phyloP scores from a whole-genome alignment of 1,140 invertebrate species.

The Cotesia chilonis region DNA sequence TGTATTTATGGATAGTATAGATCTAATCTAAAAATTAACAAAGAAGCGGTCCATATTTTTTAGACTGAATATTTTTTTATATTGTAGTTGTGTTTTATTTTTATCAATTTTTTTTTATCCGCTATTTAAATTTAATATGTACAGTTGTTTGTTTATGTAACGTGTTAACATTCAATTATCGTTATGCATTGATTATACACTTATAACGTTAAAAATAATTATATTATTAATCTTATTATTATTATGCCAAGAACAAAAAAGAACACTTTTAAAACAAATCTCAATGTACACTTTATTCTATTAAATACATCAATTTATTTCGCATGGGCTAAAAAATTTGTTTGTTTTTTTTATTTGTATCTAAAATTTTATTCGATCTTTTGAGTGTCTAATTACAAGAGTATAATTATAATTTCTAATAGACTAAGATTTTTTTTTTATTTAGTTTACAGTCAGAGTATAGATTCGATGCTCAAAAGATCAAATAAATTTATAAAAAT shows the following conservation, averaged over 20 bases:
- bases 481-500: too few relatives aligned
- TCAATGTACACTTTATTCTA: conserved; percentile 8
- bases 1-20: background rate
- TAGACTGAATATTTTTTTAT: conserved; percentile 23
- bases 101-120: conserved; percentile 4
- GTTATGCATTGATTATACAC: background rate
- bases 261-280: background rate
- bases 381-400: too few relatives aligned
- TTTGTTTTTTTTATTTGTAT: conserved; percentile 2
- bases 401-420: too few relatives aligned
- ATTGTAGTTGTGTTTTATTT: conserved; percentile 9
- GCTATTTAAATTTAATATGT: conserved; percentile 13
- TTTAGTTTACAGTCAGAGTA: too few relatives aligned
- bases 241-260: conserved; percentile 1
- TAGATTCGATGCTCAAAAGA: too few relatives aligned
- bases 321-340: background rate
- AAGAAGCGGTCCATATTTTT: conserved; percentile 7
- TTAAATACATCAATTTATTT: conserved; percentile 18
- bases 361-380: too few relatives aligned
- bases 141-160: conserved; percentile 13
- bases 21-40: conserved; percentile 1
- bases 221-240: background rate
- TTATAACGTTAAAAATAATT: too few relatives aligned
- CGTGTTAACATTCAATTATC: background rate
- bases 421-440: too few relatives aligned